Base-by-base conservation (phyloP, 1,140 invertebrate species). In the Rhyacophila brunnea region DNA sequence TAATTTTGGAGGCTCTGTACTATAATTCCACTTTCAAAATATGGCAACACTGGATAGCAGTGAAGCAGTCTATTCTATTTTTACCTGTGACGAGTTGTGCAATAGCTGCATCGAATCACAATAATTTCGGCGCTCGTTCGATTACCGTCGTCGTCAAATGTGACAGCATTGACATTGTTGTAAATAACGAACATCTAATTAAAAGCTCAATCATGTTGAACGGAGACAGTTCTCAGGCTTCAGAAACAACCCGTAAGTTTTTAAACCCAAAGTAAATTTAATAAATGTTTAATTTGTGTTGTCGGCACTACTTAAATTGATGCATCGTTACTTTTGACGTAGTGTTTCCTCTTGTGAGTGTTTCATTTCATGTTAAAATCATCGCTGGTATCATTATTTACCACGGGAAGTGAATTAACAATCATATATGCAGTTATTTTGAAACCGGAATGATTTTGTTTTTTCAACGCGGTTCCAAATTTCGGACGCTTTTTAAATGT, bases 191-290 rank as follows among this genome's bases (percentile, higher is more conserved):
- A 46, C 49, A 60, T 53, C 49, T 32, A 45, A 19, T 11, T 11
- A 43, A 46, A 34, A 45, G 38, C 46, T 44, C 60, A 20, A 40
- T 11, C 42, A 56, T 64, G 55, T 44, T 57, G 46, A 64, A 64
- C 62, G 62, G 62, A 42, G 62, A 64, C 57, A 64, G 62, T 57
- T 64, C 62, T 17, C 62, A 57, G 46, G 57, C 62, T 19, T 59
- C 57, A 1, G 62, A 64, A 17, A 40, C 62, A 14, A 51, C 62
- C 45, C 62, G 62, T 64, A 45, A 59, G 62, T 56, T 47, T 11
- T 34, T 18, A 6, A 19, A 15, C 3, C 42, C 9, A 9, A 28
- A 28, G 9, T 5, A 5, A 28, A 28, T 4, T 13, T 15, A 4
- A 40, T 15, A 6, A 40, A 40, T 13, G 4, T 40, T 40, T 11